Percentiles rank a stretch among this genome's conserved stretches.
These are phyloP conservation scores for Tigriopus californicus DNA, from an alignment of 2,888 invertebrate genomes.

Conservation along the genomic window DNA sequence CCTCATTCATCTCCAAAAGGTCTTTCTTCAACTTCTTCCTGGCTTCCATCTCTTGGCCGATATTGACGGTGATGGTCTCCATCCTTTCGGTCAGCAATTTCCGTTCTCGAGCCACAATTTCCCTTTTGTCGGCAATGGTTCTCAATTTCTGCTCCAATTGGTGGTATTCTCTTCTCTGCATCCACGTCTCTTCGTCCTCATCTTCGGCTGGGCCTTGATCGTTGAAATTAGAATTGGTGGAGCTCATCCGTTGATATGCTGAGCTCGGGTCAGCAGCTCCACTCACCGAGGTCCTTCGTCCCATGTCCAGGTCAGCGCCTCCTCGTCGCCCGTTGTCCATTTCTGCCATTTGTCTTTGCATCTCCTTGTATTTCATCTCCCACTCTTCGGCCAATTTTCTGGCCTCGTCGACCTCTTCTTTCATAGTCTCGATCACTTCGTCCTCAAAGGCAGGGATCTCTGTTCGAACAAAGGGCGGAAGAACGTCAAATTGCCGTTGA, in stretches of 20 bases:
- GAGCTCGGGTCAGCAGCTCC: too few relatives aligned
- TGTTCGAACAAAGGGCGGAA: neutral
- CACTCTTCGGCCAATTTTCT: slow-evolving; percentile 52
- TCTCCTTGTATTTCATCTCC: slow-evolving; percentile 54
- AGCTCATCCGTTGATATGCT: too few relatives aligned
- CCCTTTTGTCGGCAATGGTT: slow-evolving; percentile 4
- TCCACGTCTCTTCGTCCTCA: slow-evolving; percentile 8
- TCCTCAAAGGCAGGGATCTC: neutral
- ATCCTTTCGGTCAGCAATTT: slow-evolving; percentile 3
- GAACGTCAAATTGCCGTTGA: neutral
- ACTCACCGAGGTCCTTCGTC: too few relatives aligned
- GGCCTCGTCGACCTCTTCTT: slow-evolving; percentile 20
- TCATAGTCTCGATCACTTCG: neutral
- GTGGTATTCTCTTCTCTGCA: slow-evolving; percentile 3
- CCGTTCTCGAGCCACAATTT: slow-evolving; percentile 7
- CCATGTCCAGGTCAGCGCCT: too few relatives aligned
- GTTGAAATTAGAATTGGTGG: neutral
- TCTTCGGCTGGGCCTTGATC: neutral
- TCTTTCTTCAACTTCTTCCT: slow-evolving; percentile 8
- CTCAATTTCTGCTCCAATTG: slow-evolving; percentile 1
- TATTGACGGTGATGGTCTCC: neutral
- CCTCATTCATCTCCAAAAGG: slow-evolving; percentile 13
- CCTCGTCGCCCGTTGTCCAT: neutral
- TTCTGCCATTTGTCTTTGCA: slow-evolving; percentile 46
- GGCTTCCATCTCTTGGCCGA: slow-evolving; percentile 7